Base-by-base conservation (phyloP, 1,140 invertebrate species). In the Sarcophaga peregrina region DNA sequence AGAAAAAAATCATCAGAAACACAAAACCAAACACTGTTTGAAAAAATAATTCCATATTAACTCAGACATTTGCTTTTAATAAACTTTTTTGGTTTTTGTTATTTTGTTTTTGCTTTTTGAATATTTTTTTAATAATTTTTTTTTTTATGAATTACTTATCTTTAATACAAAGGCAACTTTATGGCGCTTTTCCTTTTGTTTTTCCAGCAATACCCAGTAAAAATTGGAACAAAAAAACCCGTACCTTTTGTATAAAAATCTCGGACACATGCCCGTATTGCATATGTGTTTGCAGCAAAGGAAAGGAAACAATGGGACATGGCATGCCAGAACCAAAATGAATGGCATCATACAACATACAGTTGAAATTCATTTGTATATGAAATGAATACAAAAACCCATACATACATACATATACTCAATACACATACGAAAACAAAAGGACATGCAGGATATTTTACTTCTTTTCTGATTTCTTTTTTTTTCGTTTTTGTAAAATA, bases 11-110 rank as follows among this genome's bases (percentile, higher is more conserved):
- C 5, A 58, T n/a, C n/a, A n/a, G n/a, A n/a, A n/a, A n/a, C 52
- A 58, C 6, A 13, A 58, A 15, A 58, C 6, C 1, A 58, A 37
- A 37, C 4, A 37, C 25, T 37, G 4, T 37, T 37, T 37, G n/a
- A n/a, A 58, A 58, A 3, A 10, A 58, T 58, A 58, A 68, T 68
- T 68, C 20, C 10, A 68, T 68, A 68, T 68, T 68, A 68, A 68
- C 62, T 68, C 17, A 25, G 62, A 8, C 58, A 68, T 68, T 68
- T 68, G 25, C 25, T 37, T 37, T 37, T 37, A 37, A 37, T 37
- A 37, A 37, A 4, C 25, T 37, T 37, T 37, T 37, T 37, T 37
- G 1, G 20, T 68, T 17, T 25, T n/a, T 58, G 52, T 58, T 58
- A 7, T 58, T 58, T 58, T n/a, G n/a, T 58, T 58, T 58, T n/a